Conservation (phyloP, 35 echinoderm and acorn worm genomes). For the Holothuria glaberrima region DNA sequence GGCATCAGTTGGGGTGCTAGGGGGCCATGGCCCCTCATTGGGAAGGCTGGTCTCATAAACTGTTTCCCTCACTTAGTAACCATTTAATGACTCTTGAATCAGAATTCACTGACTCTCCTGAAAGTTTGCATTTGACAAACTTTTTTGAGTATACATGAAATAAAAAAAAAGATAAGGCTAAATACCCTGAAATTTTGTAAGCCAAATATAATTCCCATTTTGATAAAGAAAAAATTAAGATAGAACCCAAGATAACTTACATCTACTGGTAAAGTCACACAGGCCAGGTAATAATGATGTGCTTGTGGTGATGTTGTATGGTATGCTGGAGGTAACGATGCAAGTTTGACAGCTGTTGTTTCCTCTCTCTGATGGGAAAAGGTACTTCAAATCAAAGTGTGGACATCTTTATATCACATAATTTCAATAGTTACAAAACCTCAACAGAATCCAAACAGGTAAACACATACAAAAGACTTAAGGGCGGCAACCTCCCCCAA, state of each 20-base stretch:
- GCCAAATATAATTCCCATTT: too few species aligned
- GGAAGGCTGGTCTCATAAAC: too few species aligned
- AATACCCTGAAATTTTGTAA: neutral
- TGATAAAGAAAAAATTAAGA: neutral
- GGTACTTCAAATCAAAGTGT: neutral
- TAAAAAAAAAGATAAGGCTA: neutral
- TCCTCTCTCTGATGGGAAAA: constrained; percentile 72
- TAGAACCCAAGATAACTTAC: constrained; percentile 55
- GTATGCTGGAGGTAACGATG: constrained; percentile 82
- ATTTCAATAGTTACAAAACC: too few species aligned
- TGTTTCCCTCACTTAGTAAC: too few species aligned
- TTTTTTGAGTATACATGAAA: neutral
- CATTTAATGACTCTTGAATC: too few species aligned
- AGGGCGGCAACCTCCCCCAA: too few species aligned
- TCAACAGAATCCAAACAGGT: too few species aligned
- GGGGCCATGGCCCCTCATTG: too few species aligned
- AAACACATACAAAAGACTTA: too few species aligned
- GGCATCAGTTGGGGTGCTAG: too few species aligned
- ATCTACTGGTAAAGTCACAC: constrained; percentile 82
- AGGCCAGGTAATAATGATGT: constrained; percentile 79
- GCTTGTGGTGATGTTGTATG: constrained; percentile 85
- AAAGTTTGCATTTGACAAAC: neutral
- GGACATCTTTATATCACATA: neutral
- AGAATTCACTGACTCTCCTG: too few species aligned
- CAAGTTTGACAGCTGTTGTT: constrained; percentile 57